Evolutionary conservation across 2,113 vertebrate species (phyloP), one percentile per base, ranked within the genome.

Genomic region (Coryphaenoides rupestris): DNA sequence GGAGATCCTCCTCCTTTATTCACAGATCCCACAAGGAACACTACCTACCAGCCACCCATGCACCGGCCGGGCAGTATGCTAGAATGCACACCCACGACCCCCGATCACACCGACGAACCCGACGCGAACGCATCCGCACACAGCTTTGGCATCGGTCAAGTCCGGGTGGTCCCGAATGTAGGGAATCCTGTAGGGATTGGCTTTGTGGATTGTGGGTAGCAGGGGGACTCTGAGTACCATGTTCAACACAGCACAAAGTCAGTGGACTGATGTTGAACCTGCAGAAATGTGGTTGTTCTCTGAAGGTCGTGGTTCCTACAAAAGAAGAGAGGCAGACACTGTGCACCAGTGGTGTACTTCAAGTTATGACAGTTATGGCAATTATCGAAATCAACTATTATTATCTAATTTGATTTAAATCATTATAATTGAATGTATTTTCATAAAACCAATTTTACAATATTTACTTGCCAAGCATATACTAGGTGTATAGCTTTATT

Each of bases 1-100:
- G 68, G 76, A 87, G 17, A 80, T 94, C 72, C n/a, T n/a, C n/a
- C n/a, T 95, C 92, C 0, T 28, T 47, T 0, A 56, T 90, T 0
- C 89, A 89, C 40, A 80, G 58, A 14, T 93, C 90, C 58, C 22
- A 26, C 0, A 63, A 70, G 10, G 17, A 80, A 0, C 74, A 77
- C 2, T 94, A 94, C n/a, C n/a, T n/a, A n/a, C n/a, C 50, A 92
- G 93, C 72, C n/a, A n/a, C 77, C 55, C 4, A 23, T 95, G 69
- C 93, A 93, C 63, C n/a, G n/a, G n/a, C n/a, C n/a, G n/a, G n/a
- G n/a, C 81, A 84, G 17, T 86, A 84, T 0, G 67, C 86, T n/a
- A n/a, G n/a, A 22, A 85, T 66, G 47, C 15, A 17, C n/a, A n/a
- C n/a, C 16, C 47, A 4, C 13, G 28, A 81, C 15, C 10, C n/a